Conservation (phyloP, 2,888 invertebrate species). For the Aethes cnicana region DNA sequence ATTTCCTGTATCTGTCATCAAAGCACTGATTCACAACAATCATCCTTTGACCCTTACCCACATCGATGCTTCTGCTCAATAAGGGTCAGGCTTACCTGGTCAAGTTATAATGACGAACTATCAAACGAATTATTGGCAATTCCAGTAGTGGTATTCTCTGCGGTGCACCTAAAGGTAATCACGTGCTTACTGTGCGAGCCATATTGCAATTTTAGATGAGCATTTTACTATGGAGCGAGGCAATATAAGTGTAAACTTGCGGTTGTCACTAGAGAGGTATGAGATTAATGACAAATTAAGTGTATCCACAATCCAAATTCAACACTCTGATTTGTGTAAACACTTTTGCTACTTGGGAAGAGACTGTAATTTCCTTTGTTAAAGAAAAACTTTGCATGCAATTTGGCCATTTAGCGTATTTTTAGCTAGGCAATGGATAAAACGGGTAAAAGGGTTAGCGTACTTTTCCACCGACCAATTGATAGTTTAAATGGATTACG, state of each 20-base stretch:
- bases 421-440: too few relatives aligned
- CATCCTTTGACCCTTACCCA: background rate
- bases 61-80: background rate
- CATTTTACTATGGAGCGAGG: slow-evolving; percentile 47
- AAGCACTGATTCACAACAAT: slow-evolving; percentile 3
- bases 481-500: too few relatives aligned
- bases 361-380: too few relatives aligned
- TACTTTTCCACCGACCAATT: too few relatives aligned
- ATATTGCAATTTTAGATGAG: slow-evolving; percentile 62
- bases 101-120: slow-evolving; percentile 23
- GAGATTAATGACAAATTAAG: too few relatives aligned
- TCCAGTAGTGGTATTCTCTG: slow-evolving; percentile 31
- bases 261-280: slow-evolving; percentile 3
- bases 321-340: too few relatives aligned
- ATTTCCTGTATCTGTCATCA: slow-evolving; percentile 30
- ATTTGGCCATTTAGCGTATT: too few relatives aligned
- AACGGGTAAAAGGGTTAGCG: too few relatives aligned
- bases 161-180: slow-evolving; percentile 47
- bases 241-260: slow-evolving; percentile 30
- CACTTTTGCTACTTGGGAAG: too few relatives aligned
- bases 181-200: slow-evolving; percentile 53
- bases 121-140: slow-evolving; percentile 32
- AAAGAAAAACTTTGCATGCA: too few relatives aligned
- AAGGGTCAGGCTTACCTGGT: background rate
- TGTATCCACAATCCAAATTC: too few relatives aligned